These are phyloP conservation scores for Grallaria varia DNA, from an alignment of 2,113 vertebrate species.

Conservation along the genomic window DNA sequence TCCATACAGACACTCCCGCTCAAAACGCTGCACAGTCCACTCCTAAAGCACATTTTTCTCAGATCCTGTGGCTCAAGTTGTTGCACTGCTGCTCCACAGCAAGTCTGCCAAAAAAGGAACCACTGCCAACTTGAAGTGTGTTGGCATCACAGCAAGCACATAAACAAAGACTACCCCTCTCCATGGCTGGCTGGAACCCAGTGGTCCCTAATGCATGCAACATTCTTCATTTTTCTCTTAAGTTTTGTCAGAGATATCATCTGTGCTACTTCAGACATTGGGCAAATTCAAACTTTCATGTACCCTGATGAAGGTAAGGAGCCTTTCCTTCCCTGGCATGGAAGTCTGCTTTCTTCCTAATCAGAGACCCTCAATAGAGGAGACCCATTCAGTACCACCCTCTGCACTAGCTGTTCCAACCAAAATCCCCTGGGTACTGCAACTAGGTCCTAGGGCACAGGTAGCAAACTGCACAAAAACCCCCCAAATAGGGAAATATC, in stretches of 20 bases:
- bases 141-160: not conserved
- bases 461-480: not conserved
- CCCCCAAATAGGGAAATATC: rapidly evolving
- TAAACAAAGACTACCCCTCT: not conserved
- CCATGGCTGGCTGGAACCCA: not conserved
- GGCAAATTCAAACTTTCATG: not conserved
- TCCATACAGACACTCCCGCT: not conserved
- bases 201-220: rapidly evolving
- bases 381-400: not conserved
- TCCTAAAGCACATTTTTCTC: not conserved
- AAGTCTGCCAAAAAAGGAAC: not conserved
- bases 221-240: not conserved
- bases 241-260: not conserved
- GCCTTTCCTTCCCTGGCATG: not conserved
- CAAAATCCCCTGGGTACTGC: rapidly evolving
- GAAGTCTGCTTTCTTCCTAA: not conserved
- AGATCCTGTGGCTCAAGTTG: not conserved
- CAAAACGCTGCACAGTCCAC: not conserved
- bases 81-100: not conserved
- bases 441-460: rapidly evolving
- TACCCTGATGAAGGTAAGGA: not conserved
- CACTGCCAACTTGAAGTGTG: not conserved
- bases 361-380: not conserved
- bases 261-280: not conserved
- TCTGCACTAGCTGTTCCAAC: not conserved